Evolutionary conservation across 2,888 invertebrate genomes (phyloP).

Genomic region (Lasioglossum pauxillum): DNA sequence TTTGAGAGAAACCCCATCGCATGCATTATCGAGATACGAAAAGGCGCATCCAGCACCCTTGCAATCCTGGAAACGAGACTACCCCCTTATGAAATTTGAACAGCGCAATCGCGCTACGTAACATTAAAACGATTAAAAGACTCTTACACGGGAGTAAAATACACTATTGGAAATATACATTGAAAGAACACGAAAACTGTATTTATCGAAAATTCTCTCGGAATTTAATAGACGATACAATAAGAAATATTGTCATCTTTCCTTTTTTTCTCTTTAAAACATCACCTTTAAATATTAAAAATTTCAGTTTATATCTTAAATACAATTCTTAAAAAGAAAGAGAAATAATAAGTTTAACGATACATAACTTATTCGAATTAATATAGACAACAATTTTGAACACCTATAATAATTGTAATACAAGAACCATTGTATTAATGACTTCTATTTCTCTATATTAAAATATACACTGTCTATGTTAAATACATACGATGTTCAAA

Average conservation of each 20-base stretch:
- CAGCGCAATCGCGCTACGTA: too few relatives aligned
- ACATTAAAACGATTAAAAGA: neutral
- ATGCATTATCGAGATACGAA: too few relatives aligned
- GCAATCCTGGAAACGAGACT: too few relatives aligned
- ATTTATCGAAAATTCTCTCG: conserved; percentile 18
- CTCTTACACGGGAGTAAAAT: neutral
- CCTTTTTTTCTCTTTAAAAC: neutral
- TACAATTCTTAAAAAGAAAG: conserved; percentile 74
- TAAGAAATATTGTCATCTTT: conserved; percentile 40
- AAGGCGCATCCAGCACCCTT: too few relatives aligned
- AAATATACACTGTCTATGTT: conserved; percentile 50
- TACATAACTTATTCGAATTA: conserved; percentile 47
- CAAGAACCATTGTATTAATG: conserved; percentile 46
- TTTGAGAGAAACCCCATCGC: too few relatives aligned
- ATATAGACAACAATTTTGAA: conserved; percentile 60
- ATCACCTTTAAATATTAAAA: conserved; percentile 45
- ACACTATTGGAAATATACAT: conserved; percentile 11
- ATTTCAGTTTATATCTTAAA: conserved; percentile 77
- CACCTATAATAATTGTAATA: conserved; percentile 60
- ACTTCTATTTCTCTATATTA: conserved; percentile 53
- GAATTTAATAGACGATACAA: conserved; percentile 28
- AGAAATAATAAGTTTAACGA: conserved; percentile 48
- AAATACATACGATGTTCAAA: conserved; percentile 38
- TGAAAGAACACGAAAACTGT: conserved; percentile 17
- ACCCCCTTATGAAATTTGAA: too few relatives aligned